Evolutionary conservation across 2,797 vertebrate genomes (phyloP).

Genomic region (Poeciliopsis presidionis): DNA sequence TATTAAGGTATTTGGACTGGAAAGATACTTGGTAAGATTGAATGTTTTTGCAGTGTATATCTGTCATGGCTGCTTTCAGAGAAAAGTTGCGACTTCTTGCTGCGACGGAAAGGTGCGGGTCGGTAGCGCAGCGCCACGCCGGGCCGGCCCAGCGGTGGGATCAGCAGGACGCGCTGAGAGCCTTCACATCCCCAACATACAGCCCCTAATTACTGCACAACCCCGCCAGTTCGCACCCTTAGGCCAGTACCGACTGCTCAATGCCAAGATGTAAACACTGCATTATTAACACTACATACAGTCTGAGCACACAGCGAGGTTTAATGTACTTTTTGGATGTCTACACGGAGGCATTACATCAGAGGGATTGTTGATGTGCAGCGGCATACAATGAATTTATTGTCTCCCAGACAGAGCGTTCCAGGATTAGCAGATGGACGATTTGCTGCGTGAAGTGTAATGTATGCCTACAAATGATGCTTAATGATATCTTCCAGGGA

Average conservation of each 20-base stretch:
- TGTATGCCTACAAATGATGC: conserved; percentile 74
- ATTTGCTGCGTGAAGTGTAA: conserved; percentile 66
- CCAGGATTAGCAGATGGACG: conserved; percentile 71
- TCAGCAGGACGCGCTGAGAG: conserved; percentile 57
- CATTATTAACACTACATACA: conserved; percentile 76
- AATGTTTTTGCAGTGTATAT: too few species aligned
- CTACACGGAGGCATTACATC: conserved; percentile 50
- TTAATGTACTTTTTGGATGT: conserved; percentile 53
- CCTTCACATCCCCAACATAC: conserved; percentile 56
- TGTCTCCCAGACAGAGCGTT: conserved; percentile 52
- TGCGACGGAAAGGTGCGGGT: conserved; percentile 43
- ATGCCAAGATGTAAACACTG: conserved; percentile 76
- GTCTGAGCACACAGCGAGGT: conserved; percentile 46
- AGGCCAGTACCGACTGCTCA: conserved; percentile 56
- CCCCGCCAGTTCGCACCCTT: conserved; percentile 66
- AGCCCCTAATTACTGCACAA: conserved; percentile 70
- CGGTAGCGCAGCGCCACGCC: conserved; percentile 1
- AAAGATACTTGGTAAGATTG: too few species aligned
- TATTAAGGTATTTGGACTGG: too few species aligned
- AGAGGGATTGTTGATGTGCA: conserved; percentile 49
- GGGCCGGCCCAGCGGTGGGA: conserved; percentile 49
- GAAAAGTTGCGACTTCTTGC: conserved; percentile 35
- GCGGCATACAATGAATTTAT: conserved; percentile 66
- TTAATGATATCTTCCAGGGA: conserved; percentile 74
- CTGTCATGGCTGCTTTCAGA: conserved; percentile 3